phyloP scores from a whole-genome alignment of 2,888 invertebrate genomes.

The Acanthococcus lagerstroemiae region DNA sequence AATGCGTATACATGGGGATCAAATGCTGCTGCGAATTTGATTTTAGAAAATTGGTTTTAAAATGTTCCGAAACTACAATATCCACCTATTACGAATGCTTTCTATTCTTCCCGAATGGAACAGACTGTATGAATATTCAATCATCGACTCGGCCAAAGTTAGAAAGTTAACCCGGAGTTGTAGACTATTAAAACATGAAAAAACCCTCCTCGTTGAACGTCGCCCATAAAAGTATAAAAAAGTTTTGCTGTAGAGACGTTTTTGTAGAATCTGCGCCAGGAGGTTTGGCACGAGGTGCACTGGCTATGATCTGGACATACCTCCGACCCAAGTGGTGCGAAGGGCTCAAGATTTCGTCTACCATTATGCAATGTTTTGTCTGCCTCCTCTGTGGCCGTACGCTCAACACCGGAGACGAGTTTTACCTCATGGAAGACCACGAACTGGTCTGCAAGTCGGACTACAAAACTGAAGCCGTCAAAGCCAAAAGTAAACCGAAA shows the following conservation, averaged over 20 bases:
- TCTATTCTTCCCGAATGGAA: too few species aligned
- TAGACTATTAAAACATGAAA: too few species aligned
- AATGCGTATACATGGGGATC: too few species aligned
- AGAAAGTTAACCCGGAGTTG: too few species aligned
- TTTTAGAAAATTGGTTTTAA: too few species aligned
- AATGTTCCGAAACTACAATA: too few species aligned
- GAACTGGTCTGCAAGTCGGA: conserved; percentile 97
- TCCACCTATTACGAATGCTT: too few species aligned
- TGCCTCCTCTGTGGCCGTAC: conserved; percentile 90
- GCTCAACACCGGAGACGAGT: conserved; percentile 95
- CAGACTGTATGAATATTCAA: too few species aligned
- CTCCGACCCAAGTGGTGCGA: conserved; percentile 91
- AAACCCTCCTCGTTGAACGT: too few species aligned
- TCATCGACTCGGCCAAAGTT: too few species aligned
- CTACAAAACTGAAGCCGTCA: conserved; percentile 94
- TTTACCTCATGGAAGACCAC: conserved; percentile 96
- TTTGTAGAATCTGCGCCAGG: conserved; percentile 46
- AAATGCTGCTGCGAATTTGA: too few species aligned
- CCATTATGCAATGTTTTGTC: conserved; percentile 89
- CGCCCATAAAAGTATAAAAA: too few species aligned
- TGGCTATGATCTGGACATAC: conserved; percentile 93
- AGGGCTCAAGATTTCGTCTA: conserved; percentile 94
- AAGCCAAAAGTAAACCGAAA: conserved; percentile 49
- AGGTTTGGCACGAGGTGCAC: conserved; percentile 98
- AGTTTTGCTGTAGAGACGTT: conserved; percentile 24